Base-by-base conservation (phyloP, 2,888 invertebrate species). In the Diaperis boleti region DNA sequence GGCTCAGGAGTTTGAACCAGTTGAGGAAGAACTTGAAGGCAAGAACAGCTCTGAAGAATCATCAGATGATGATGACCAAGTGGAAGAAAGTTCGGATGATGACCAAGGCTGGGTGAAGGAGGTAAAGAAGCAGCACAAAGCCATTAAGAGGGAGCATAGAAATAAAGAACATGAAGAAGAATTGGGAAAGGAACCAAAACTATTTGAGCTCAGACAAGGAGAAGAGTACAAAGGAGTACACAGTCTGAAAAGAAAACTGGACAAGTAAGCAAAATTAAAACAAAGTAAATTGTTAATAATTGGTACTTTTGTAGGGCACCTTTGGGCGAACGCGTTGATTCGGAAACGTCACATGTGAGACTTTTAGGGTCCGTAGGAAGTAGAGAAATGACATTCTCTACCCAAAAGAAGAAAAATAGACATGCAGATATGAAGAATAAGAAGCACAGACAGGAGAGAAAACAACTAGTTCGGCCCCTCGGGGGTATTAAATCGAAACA, bases 41-140 rank as follows among this genome's bases (percentile, higher is more conserved):
- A 79, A 78, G 66, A 78, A 79, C 56, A 82, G 82, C 70, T 82
- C 85, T 65, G 83, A 84, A 2, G 81, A 81, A 71, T 78, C 74
- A 3, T 72, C 73, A 15, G 73, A 71, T 17, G 76, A 74, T 18
- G 60, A 47, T 13, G 67, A 52, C 37, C 69, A 69, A 14, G 69
- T 74, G 13, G 78, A 78, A 44, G 77, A 78, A 44, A 86, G 92
- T 78, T 93, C 94, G 1, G 95, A 94, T 70, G 94, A 95, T 77
- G 92, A 94, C 54, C 87, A 88, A 64, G 85, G 88, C 3, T 94
- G 92, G 91, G 86, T 87, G 0, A 88, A 90, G 75, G 92, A 95
- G 81, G 88, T 94, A 59, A 91, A 92, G 74, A 89, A 89, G 74
- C 88, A 91, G 74, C 89, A 92, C 76, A 85, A 85, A 73, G 82